Evolutionary conservation across 2,113 vertebrate species (phyloP).

Genomic region (Colinus virginianus): DNA sequence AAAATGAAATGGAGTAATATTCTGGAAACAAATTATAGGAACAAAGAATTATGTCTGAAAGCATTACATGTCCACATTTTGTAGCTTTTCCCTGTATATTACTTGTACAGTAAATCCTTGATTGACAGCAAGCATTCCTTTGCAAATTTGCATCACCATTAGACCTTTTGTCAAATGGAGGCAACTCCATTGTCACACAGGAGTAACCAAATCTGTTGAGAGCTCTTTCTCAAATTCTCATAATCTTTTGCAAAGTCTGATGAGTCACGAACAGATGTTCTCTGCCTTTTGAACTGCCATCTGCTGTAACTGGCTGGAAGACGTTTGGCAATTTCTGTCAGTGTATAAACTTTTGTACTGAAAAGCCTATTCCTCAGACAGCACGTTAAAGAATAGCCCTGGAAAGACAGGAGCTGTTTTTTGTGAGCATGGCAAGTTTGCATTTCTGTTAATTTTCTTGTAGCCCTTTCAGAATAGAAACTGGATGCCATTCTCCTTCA

Average conservation of each 20-base stretch:
- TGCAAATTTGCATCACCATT: neutral
- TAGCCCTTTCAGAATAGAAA: neutral
- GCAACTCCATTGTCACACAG: neutral
- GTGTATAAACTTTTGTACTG: neutral
- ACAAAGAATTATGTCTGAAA: neutral
- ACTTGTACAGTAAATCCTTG: neutral
- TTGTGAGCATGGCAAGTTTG: neutral
- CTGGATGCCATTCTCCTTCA: neutral
- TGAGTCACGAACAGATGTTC: slow-evolving; percentile 55
- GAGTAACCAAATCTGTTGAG: neutral
- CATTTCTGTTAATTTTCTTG: neutral
- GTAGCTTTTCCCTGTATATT: neutral
- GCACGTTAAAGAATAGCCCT: neutral
- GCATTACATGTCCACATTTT: neutral
- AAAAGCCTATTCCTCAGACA: slow-evolving; percentile 5
- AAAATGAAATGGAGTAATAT: neutral
- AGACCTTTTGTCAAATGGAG: neutral
- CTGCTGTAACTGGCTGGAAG: slow-evolving; percentile 43
- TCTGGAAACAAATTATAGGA: neutral
- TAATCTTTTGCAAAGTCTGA: slow-evolving; percentile 5
- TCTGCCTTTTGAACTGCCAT: slow-evolving; percentile 57
- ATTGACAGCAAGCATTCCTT: neutral
- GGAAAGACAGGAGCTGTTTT: slow-evolving; percentile 21
- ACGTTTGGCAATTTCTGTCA: slow-evolving; percentile 48
- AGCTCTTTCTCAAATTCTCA: neutral